phyloP scores from a whole-genome alignment of 2,113 vertebrate species.

The Phoxinus phoxinus region DNA sequence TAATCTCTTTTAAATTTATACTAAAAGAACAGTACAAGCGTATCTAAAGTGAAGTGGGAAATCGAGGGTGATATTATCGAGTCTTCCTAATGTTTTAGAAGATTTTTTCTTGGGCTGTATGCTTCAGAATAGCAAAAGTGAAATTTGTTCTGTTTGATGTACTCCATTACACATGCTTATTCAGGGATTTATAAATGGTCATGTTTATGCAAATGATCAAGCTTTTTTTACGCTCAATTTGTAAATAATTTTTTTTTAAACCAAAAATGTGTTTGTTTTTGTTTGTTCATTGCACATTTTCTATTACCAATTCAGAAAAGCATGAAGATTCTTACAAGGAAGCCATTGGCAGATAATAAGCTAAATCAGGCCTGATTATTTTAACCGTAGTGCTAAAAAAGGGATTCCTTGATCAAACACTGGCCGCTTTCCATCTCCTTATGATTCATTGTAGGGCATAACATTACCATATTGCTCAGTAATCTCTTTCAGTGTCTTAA shows the following conservation, averaged over 20 bases:
- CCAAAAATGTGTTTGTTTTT: not conserved
- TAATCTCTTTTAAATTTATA: conserved; percentile 22
- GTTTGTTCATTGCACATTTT: conserved; percentile 1
- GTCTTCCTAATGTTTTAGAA: conserved; percentile 27
- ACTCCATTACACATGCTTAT: conserved; percentile 20
- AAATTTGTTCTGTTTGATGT: conserved; percentile 28
- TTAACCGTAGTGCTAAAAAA: conserved; percentile 15
- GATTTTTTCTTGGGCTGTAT: not conserved
- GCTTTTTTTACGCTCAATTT: not conserved
- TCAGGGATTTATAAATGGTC: conserved; percentile 1
- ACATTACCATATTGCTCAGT: not conserved
- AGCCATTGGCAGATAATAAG: not conserved
- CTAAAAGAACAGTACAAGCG: conserved; percentile 28
- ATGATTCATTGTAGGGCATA: not conserved
- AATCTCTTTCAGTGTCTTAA: not conserved
- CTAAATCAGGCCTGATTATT: conserved; percentile 21
- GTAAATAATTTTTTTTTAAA: not conserved
- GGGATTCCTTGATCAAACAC: conserved; percentile 20
- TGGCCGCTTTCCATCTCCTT: conserved; percentile 15
- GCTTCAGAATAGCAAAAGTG: not conserved
- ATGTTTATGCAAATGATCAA: conserved; percentile 37
- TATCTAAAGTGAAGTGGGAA: conserved; percentile 15
- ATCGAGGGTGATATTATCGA: conserved; percentile 11
- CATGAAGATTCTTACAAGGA: not conserved
- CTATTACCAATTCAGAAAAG: not conserved